A percentile compares a stretch with the other conserved stretches of the same genome.
Evolutionary conservation across 2,113 vertebrate species (phyloP).

Genomic region (Dendropsophus ebraccatus): DNA sequence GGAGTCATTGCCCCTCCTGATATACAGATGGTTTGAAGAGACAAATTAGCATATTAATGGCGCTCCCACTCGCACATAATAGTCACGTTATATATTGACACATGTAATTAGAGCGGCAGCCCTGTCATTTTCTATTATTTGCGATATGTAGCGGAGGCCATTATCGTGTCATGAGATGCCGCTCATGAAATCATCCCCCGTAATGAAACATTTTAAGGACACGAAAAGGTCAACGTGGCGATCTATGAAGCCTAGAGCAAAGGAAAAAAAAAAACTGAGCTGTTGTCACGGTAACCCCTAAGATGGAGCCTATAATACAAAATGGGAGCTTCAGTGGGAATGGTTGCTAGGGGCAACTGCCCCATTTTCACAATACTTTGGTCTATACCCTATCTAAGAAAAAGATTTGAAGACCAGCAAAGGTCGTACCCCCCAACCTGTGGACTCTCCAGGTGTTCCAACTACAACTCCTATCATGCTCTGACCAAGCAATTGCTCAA

Average conservation of each 20-base stretch:
- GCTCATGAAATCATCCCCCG: not conserved
- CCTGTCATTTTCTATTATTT: not conserved
- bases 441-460: too few species aligned
- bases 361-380: too few species aligned
- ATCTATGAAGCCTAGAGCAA: not conserved
- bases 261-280: not conserved
- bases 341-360: too few species aligned
- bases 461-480: too few species aligned
- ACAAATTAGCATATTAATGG: conserved; percentile 1
- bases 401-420: too few species aligned
- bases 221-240: not conserved
- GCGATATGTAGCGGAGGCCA: not conserved
- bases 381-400: too few species aligned
- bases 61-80: not conserved
- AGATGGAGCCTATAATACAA: too few species aligned
- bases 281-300: too few species aligned
- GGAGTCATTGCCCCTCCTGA: not conserved
- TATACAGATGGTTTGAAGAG: not conserved
- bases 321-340: too few species aligned
- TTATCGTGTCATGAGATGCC: not conserved
- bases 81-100: not conserved
- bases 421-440: too few species aligned
- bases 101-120: not conserved
- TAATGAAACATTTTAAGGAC: not conserved
- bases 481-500: too few species aligned